phyloP scores from a whole-genome alignment of 2,888 invertebrate genomes.

The Nipponacmea schrenckii region DNA sequence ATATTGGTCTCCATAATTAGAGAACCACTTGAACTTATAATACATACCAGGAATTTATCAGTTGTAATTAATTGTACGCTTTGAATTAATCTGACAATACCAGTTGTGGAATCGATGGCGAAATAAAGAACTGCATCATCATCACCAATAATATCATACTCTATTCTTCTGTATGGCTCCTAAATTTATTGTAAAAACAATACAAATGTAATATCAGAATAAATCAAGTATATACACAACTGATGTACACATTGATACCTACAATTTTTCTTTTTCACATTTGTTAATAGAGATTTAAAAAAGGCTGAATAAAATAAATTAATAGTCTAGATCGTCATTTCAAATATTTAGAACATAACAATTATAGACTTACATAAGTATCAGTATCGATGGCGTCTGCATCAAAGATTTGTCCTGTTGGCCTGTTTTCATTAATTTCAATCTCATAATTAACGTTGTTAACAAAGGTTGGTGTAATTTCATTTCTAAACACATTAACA shows the following conservation, averaged over 20 bases:
- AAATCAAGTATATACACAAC: no score
- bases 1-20: no score
- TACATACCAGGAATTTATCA: slow-evolving; percentile 12
- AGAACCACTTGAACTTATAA: no score
- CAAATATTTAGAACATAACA: no score
- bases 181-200: no score
- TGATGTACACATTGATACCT: no score
- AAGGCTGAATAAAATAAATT: no score
- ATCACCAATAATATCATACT: slow-evolving; percentile 3
- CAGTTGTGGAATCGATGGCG: slow-evolving; percentile 11
- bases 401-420: slow-evolving; percentile 4
- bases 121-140: slow-evolving; percentile 11
- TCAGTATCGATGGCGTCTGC: slow-evolving; percentile 19
- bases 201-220: no score
- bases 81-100: slow-evolving; percentile 1
- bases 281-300: no score
- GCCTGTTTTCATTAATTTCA: background rate
- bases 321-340: no score
- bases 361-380: slow-evolving; percentile 14
- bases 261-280: no score
- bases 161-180: background rate
- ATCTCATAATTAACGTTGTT: background rate
- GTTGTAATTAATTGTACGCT: background rate
- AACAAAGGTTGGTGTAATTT: background rate
- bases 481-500: background rate